Evolutionary conservation across 2,113 vertebrate genomes (phyloP), one percentile per base, ranked within the genome.

Genomic region (Pycnonotus jocosus): DNA sequence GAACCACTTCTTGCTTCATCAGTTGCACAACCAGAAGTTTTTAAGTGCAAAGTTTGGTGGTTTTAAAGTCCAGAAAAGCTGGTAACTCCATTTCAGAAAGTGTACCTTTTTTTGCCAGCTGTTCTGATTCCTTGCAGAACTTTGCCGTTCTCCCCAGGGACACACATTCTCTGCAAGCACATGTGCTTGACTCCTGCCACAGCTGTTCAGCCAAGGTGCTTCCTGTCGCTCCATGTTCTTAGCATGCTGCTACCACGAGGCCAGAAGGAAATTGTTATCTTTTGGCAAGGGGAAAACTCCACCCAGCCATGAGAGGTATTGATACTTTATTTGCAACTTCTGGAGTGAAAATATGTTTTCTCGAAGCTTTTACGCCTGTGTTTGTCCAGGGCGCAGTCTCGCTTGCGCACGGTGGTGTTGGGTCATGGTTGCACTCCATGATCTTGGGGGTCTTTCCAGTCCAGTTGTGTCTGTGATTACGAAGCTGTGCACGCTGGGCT

Each of bases 81-180:
- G 6, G 0, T 42, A 33, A 11, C 15, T 3, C 25, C 31, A 19
- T 30, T 94, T 50, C 42, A 53, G n/a, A 31, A 24, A 21, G 16
- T 2, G 3, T 7, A 33, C 17, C 15, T 3, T 25, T 73, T 54
- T 38, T 16, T 4, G 3, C 18, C 11, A 17, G 12, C 4, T 5
- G 12, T 6, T 23, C 12, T 22, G 42, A 10, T 13, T 90, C 42
- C 17, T 65, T 1, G 1, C 27, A 24, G 42, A 51, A 21, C 10
- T 24, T 13, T 23, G 38, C 54, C 2, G 0, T 22, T 47, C 12
- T 1, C 9, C 17, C 12, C 25, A 22, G 27, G 1, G 1, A 23
- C 2, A 3, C 0, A 0, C 3, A 0, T 40, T 57, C 45, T 35
- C 58, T 12, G 5, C 33, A 3, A 11, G 30, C 10, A 5, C 11